Evolutionary conservation across 37 sponge, comb jelly and placozoan genomes (phyloP).

Genomic region (Spongilla lacustris): DNA sequence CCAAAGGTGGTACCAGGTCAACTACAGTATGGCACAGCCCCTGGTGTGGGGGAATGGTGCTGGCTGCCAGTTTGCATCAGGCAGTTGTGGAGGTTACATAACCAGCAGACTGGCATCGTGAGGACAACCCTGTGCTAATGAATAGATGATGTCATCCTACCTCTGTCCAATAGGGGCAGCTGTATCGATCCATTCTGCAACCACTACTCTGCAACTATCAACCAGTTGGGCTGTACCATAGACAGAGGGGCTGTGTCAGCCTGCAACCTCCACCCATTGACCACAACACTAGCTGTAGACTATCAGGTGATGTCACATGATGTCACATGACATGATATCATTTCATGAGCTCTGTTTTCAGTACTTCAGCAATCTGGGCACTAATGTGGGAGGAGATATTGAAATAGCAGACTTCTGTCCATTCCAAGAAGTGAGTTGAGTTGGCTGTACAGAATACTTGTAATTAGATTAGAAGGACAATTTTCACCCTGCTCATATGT

Average conservation of each 20-base stretch:
- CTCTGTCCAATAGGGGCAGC: neutral
- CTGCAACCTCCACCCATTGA: conserved; percentile 26
- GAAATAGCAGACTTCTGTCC: conserved; percentile 75
- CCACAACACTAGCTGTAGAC: neutral
- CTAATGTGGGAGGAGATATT: conserved; percentile 40
- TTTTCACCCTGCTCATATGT: neutral
- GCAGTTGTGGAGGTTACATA: conserved; percentile 58
- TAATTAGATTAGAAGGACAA: neutral
- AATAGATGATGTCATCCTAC: neutral
- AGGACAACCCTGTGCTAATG: neutral
- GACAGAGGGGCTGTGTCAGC: conserved; percentile 39
- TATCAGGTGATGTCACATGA: conserved; percentile 10
- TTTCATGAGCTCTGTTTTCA: conserved; percentile 9
- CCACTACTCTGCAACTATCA: neutral
- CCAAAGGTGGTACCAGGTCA: conserved; percentile 69
- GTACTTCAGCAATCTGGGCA: conserved; percentile 38
- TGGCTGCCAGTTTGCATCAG: conserved; percentile 59
- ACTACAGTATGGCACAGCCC: conserved; percentile 53
- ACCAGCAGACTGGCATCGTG: neutral
- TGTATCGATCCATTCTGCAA: conserved; percentile 48
- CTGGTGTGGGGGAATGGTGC: conserved; percentile 56
- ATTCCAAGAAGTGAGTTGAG: conserved; percentile 40
- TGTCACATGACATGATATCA: neutral
- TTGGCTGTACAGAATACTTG: neutral
- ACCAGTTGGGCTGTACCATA: conserved; percentile 33